Conservation (phyloP, 1,140 invertebrate species). For the Panagrolaimus sp. region DNA sequence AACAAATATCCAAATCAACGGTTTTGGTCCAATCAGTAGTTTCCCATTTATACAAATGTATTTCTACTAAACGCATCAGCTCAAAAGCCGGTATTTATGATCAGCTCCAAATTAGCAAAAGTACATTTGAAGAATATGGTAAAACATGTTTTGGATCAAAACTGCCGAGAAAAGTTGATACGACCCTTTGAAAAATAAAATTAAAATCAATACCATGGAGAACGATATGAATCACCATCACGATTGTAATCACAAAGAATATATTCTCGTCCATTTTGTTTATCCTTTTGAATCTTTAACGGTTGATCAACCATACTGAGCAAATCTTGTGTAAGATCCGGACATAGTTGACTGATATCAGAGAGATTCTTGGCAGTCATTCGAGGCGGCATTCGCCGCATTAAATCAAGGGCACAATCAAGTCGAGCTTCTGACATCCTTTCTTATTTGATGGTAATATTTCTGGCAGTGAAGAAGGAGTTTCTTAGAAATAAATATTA, state of each 20-base stretch:
- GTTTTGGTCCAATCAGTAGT: too few species aligned
- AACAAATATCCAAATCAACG: too few species aligned
- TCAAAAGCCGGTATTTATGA: too few species aligned
- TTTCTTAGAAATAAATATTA: neutral
- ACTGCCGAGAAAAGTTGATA: too few species aligned
- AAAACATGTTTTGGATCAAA: too few species aligned
- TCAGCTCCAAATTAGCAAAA: too few species aligned
- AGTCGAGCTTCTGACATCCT: conserved; percentile 67
- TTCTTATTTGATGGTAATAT: neutral
- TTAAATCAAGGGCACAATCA: conserved; percentile 95
- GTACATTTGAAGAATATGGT: too few species aligned
- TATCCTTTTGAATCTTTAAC: conserved; percentile 91
- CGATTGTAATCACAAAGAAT: conserved; percentile 97
- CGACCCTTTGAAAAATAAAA: too few species aligned
- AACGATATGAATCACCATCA: conserved; percentile 96
- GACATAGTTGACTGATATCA: conserved; percentile 92
- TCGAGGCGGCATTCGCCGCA: conserved; percentile 94
- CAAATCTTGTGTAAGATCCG: conserved; percentile 88
- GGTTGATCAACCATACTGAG: conserved; percentile 96
- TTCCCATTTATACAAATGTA: too few species aligned
- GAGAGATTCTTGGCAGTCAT: conserved; percentile 96
- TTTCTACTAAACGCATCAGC: too few species aligned
- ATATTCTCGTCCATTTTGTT: conserved; percentile 79
- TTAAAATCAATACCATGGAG: conserved; percentile 21
- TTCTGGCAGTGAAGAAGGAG: neutral